Percentiles rank a stretch among this genome's conserved stretches.
Conservation (phyloP, 2,888 invertebrate species). For the Tribolium freemani region DNA sequence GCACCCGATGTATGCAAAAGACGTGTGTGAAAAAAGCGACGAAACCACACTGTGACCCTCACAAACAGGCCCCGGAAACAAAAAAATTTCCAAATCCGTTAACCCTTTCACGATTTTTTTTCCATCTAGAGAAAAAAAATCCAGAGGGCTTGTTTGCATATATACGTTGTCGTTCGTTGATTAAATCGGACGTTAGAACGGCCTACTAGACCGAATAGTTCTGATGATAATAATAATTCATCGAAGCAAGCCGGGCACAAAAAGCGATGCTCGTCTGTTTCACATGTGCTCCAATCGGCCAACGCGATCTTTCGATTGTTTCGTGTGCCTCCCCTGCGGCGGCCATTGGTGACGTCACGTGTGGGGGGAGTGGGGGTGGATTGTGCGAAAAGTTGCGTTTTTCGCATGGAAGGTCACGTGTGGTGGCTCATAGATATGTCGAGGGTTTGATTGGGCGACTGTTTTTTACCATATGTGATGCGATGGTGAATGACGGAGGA, state of each 20-base stretch:
- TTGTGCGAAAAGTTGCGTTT: not conserved
- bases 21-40: conserved; percentile 43
- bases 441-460: conserved; percentile 59
- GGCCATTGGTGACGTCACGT: conserved; percentile 3
- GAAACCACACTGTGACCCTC: conserved; percentile 24
- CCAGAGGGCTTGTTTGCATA: conserved; percentile 26
- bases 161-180: conserved; percentile 26
- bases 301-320: not conserved
- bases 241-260: too few species aligned
- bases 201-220: too few species aligned
- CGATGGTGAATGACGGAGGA: conserved; percentile 63
- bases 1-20: conserved; percentile 44
- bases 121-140: conserved; percentile 21
- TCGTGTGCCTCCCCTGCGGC: conserved; percentile 20
- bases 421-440: conserved; percentile 55
- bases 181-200: not conserved
- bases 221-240: too few species aligned
- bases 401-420: not conserved
- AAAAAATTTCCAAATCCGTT: conserved; percentile 40
- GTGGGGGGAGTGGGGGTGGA: not conserved
- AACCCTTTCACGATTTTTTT: conserved; percentile 37
- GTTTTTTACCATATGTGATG: conserved; percentile 61
- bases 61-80: conserved; percentile 14
- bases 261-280: too few species aligned
- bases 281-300: conserved; percentile 19